Percentiles rank a stretch among this genome's conserved stretches.
Conservation (phyloP, 2,113 vertebrate genomes). For the Dascyllus trimaculatus region DNA sequence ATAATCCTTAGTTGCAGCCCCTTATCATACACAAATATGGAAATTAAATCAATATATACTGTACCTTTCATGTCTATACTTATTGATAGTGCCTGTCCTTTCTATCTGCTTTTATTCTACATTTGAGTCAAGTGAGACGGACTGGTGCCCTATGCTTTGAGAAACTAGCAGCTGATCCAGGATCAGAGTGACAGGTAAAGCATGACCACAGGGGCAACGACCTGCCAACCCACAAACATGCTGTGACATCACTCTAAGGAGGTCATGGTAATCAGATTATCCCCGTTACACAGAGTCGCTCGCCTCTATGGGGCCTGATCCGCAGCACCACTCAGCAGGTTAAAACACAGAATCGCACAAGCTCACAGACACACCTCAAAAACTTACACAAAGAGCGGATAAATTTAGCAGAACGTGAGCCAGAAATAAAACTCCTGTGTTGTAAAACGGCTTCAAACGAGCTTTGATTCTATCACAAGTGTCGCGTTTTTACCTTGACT, state of each 20-base stretch:
- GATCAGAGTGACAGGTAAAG: slow-evolving; percentile 69
- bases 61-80: neutral
- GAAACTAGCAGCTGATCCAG: slow-evolving; percentile 53
- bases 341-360: slow-evolving; percentile 30
- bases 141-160: slow-evolving; percentile 45
- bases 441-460: slow-evolving; percentile 37
- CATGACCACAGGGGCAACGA: slow-evolving; percentile 52
- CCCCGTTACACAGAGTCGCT: slow-evolving; percentile 49
- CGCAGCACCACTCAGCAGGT: slow-evolving; percentile 38
- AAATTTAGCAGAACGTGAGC: slow-evolving; percentile 62
- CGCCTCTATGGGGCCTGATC: slow-evolving; percentile 18
- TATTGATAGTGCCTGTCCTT: neutral
- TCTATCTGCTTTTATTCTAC: slow-evolving; percentile 15
- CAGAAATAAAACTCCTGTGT: slow-evolving; percentile 60
- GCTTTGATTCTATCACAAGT: neutral
- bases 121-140: neutral
- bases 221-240: slow-evolving; percentile 73
- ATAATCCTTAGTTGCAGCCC: too few relatives aligned
- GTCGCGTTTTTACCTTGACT: slow-evolving; percentile 42
- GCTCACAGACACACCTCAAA: neutral
- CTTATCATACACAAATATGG: too few relatives aligned
- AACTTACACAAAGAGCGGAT: slow-evolving; percentile 24
- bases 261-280: slow-evolving; percentile 83
- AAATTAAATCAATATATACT: too few relatives aligned
- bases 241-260: slow-evolving; percentile 76